These are phyloP conservation scores for Athene noctua DNA, from an alignment of 2,113 vertebrate genomes.

Conservation along the genomic window DNA sequence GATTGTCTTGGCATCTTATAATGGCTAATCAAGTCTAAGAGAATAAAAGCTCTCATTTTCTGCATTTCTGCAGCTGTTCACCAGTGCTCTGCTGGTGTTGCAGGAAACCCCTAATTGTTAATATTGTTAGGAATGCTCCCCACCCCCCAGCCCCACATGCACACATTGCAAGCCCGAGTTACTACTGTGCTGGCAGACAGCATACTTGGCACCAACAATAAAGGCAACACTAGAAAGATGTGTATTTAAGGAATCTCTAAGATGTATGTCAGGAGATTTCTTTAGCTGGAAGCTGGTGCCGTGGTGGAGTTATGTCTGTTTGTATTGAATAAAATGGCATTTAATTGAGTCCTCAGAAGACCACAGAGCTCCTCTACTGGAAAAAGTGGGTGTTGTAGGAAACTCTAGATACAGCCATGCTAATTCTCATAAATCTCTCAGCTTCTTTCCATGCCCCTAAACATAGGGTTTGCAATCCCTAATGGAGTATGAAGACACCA, in stretches of 20 bases:
- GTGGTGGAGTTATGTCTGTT: neutral
- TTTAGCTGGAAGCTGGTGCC: neutral
- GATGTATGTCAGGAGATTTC: neutral
- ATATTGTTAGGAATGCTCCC: neutral
- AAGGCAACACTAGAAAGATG: neutral
- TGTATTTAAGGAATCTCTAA: neutral
- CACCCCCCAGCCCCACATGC: neutral
- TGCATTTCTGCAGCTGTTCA: neutral
- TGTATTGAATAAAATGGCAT: neutral
- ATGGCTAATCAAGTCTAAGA: neutral
- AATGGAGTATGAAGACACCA: neutral
- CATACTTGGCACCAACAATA: neutral
- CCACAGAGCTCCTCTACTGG: neutral
- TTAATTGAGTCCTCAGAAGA: neutral
- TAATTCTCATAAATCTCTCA: neutral
- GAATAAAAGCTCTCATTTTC: neutral
- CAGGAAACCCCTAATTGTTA: neutral
- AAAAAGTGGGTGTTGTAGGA: slow-evolving; percentile 9
- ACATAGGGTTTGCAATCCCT: slow-evolving; percentile 6
- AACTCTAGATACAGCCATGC: neutral
- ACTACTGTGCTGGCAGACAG: slow-evolving; percentile 1
- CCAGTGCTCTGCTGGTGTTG: neutral
- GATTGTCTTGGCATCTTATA: neutral
- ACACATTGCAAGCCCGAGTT: neutral
- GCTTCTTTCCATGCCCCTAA: slow-evolving; percentile 5